These are phyloP conservation scores for Oxyura jamaicensis DNA, from an alignment of 2,113 vertebrate genomes.

Conservation along the genomic window DNA sequence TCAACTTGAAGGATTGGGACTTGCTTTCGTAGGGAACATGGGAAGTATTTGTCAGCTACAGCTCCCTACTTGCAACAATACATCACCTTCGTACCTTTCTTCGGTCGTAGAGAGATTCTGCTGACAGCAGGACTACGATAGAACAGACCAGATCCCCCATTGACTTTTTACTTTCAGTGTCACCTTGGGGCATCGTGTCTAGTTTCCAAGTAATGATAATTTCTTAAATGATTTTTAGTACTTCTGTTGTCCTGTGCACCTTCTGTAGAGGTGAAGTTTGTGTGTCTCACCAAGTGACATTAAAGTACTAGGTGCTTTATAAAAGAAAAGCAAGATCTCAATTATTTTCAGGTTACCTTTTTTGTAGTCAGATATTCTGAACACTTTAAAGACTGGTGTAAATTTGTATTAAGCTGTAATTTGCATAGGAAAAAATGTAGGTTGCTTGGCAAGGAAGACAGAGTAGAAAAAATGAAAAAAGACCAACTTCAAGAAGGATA, in stretches of 20 bases:
- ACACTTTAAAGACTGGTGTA: neutral
- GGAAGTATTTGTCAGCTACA: neutral
- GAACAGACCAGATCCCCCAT: neutral
- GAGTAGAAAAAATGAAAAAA: neutral
- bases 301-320: neutral
- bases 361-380: neutral
- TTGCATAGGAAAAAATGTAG: neutral
- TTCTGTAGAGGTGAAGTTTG: neutral
- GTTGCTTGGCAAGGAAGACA: neutral
- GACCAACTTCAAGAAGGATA: accelerated
- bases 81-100: neutral
- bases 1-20: slow-evolving; percentile 28
- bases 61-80: neutral
- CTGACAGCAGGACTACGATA: neutral
- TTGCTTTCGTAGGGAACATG: neutral
- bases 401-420: neutral
- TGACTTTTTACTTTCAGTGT: slow-evolving; percentile 31
- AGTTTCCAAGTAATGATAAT: neutral
- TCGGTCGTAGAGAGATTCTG: neutral
- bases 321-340: neutral
- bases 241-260: neutral
- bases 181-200: slow-evolving; percentile 19
- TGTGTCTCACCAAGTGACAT: neutral
- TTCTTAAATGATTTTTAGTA: neutral
- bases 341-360: neutral